Percentiles rank a stretch among this genome's conserved stretches.
phyloP scores from a whole-genome alignment of 2,113 vertebrate genomes.

The Oriolus oriolus region DNA sequence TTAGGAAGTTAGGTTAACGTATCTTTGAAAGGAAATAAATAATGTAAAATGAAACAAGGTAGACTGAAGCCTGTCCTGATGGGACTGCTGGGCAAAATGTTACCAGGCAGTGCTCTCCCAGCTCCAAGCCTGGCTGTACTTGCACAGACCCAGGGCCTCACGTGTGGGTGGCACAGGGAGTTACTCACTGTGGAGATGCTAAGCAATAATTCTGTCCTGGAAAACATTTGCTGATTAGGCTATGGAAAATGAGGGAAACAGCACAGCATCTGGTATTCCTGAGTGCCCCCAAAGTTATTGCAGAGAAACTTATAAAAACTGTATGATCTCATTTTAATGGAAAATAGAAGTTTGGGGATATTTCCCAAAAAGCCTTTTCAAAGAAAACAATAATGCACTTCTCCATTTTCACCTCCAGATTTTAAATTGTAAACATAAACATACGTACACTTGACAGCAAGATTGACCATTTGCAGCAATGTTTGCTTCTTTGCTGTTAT shows the following conservation, averaged over 20 bases:
- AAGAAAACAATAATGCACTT: constrained; percentile 10
- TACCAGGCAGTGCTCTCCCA: background rate
- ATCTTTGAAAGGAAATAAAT: background rate
- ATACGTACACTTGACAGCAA: background rate
- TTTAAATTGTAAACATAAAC: constrained; percentile 36
- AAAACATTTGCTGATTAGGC: background rate
- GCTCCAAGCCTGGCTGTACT: background rate
- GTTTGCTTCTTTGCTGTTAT: background rate
- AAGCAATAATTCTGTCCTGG: background rate
- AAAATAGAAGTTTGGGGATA: background rate
- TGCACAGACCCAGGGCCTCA: background rate
- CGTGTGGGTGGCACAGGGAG: rapidly evolving
- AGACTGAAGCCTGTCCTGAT: background rate
- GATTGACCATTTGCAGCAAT: constrained; percentile 34
- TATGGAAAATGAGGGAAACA: constrained; percentile 36
- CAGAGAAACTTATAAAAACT: constrained; percentile 61
- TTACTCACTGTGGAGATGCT: background rate
- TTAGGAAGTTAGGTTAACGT: background rate
- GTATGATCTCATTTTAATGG: constrained; percentile 20
- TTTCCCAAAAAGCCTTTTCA: constrained; percentile 28
- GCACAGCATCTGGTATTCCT: constrained; percentile 50
- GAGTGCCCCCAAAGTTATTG: constrained; percentile 60
- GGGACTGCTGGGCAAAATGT: background rate
- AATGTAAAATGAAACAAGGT: background rate
- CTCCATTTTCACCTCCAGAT: background rate